These are phyloP conservation scores for Anorthoa munda DNA, from an alignment of 2,888 invertebrate species.

Conservation along the genomic window DNA sequence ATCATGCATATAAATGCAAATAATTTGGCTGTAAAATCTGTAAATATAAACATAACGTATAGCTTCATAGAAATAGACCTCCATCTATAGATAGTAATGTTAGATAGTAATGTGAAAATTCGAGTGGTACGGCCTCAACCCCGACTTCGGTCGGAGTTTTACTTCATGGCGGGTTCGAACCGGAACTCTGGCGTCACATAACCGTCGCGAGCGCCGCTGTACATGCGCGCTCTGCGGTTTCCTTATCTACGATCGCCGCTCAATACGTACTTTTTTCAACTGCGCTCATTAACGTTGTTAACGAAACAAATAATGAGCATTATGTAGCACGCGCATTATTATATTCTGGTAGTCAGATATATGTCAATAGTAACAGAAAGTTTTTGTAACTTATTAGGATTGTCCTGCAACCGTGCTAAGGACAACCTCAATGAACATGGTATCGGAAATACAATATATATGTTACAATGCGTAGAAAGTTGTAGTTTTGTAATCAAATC, in stretches of 20 bases:
- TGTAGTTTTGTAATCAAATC: constrained; percentile 1
- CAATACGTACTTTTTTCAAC: constrained; percentile 17
- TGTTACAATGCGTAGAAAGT: not conserved
- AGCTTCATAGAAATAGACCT: too few species aligned
- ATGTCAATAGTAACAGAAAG: constrained; percentile 14
- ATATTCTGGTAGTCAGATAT: constrained; percentile 23
- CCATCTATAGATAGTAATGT: too few species aligned
- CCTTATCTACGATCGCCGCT: constrained; percentile 10
- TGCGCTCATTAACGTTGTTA: constrained; percentile 11
- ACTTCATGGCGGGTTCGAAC: too few species aligned
- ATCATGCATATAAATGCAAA: constrained; percentile 19
- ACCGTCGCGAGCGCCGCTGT: too few species aligned
- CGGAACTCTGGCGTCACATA: too few species aligned
- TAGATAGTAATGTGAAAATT: too few species aligned
- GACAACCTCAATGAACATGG: not conserved
- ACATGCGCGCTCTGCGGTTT: constrained; percentile 8
- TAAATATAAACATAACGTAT: too few species aligned
- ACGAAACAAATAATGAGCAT: constrained; percentile 7
- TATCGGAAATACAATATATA: constrained; percentile 10
- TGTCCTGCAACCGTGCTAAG: not conserved
- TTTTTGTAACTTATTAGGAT: not conserved
- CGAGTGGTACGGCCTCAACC: too few species aligned
- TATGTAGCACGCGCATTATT: constrained; percentile 24
- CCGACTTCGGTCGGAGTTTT: too few species aligned
- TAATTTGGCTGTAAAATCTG: too few species aligned